Base-by-base conservation (phyloP, 2,113 vertebrate species). In the Platichthys stellatus region DNA sequence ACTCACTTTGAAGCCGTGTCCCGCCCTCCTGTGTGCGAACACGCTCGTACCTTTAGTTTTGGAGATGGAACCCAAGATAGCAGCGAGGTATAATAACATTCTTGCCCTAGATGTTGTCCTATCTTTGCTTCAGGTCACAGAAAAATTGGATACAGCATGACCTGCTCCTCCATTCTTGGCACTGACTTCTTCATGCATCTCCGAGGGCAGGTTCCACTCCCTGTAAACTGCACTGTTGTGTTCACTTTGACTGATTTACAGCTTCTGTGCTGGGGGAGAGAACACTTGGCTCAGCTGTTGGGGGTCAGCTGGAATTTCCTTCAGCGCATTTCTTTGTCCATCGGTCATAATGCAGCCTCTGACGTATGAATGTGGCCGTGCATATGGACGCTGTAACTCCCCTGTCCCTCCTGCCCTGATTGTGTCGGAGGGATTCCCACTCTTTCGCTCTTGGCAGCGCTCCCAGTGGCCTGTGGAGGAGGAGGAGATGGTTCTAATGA, bases 401-500 rank as follows among this genome's bases (percentile, higher is more conserved):
- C 45, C 61, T 76, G 69, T 71, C 75, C 28, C n/a, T 69, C 23
- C 60, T 70, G 74, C 63, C 57, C 73, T 71, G 26, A 58, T 67
- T 81, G 65, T 79, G 69, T 81, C 77, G 7, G 54, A 72, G 80
- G 63, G 21, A 64, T 83, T 82, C 63, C 63, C 68, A 63, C 59
- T 85, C 62, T 58, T 28, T 80, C 63, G 63, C 57, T 31, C 74
- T 88, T 86, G 84, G 73, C 77, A 68, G 58, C 7, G 15, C 53
- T 81, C 83, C 74, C 66, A 51, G 72, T 88, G 84, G 86, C 59
- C 76, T 80, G 76, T 78, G 77, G 53, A 84, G 80, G 80, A 81
- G 86, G 62, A 78, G 58, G 69, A 76, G 57, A 65, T 40, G 4
- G 23, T 74, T 91, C 84, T 87, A 92, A 92, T 90, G 74, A 88